Base-by-base conservation (phyloP, 2,888 invertebrate species). In the Clivina fossor region DNA sequence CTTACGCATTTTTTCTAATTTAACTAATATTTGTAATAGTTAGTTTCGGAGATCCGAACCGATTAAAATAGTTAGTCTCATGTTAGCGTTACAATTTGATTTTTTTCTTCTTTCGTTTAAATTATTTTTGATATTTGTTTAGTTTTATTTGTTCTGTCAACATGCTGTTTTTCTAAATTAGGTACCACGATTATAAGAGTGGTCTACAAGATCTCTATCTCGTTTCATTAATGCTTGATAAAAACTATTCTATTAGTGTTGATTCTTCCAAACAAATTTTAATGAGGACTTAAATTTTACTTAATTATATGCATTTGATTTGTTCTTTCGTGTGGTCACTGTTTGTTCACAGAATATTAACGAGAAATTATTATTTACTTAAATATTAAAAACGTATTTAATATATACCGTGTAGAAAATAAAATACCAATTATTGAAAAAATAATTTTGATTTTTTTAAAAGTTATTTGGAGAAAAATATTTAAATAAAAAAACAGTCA, bases 161-260 rank as follows among this genome's bases (percentile, higher is more conserved):
- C 49, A 16, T 28, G 16, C 35, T n/a, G 28, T 49, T 49, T 38
- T n/a, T n/a, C n/a, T 49, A 49, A 49, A 49, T 49, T 49, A 49
- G 11, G 38, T 38, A 49, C 26, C 37, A 38, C 38, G 38, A 49
- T 28, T 38, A 38, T 49, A 49, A 49, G 37, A 38, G 49, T 49
- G 49, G 37, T 38, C 38, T 49, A 18, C 37, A 49, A 51, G 30
- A 51, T 51, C 18, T 40, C 19, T 51, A 51, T 51, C 40, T 51
- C 18, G 30, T 41, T 41, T 51, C 40, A 51, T 41, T 51, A 51
- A 41, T 40, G 30, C 41, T 41, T 19, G 19, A 30, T 51, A 51
- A 41, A 41, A 32, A 11, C 38, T 38, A n/a, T n/a, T n/a, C 7
- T 38, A 49, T 49, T 49, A 38, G 18, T 38, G 35, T 33, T 24